These are phyloP conservation scores for Bucco capensis DNA, from an alignment of 2,113 vertebrate species.

Conservation along the genomic window DNA sequence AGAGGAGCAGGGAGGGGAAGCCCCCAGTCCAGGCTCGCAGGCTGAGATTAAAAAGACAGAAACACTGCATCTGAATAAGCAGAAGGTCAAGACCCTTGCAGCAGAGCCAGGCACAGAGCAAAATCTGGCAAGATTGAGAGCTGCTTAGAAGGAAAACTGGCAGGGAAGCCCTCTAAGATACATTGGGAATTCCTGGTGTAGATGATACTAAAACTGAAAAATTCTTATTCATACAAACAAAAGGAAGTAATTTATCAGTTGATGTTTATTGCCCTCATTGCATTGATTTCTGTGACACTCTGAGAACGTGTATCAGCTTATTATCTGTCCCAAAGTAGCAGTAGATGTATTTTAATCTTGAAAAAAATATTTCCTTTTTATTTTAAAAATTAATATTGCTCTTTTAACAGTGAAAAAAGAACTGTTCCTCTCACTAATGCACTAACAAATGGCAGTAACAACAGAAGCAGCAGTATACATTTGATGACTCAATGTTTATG, in stretches of 20 bases:
- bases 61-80: background rate
- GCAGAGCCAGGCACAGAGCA: background rate
- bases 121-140: background rate
- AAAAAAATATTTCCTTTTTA: background rate
- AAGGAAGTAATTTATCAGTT: background rate
- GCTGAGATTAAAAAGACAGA: background rate
- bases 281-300: background rate
- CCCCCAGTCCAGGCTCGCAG: accelerated
- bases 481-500: background rate
- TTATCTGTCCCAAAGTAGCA: background rate
- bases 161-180: background rate
- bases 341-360: background rate
- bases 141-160: background rate
- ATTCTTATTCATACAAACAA: background rate
- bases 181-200: background rate
- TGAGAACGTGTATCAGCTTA: background rate
- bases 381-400: background rate
- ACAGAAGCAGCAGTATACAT: background rate
- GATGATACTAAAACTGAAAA: background rate
- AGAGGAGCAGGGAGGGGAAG: background rate
- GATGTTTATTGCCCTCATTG: background rate
- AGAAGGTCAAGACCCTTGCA: too few relatives aligned
- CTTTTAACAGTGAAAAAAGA: background rate
- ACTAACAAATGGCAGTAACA: background rate
- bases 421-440: background rate